Percentiles rank a stretch among this genome's conserved stretches.
Conservation (phyloP, 2,888 invertebrate genomes). For the Xestoiulus laeticollis region DNA sequence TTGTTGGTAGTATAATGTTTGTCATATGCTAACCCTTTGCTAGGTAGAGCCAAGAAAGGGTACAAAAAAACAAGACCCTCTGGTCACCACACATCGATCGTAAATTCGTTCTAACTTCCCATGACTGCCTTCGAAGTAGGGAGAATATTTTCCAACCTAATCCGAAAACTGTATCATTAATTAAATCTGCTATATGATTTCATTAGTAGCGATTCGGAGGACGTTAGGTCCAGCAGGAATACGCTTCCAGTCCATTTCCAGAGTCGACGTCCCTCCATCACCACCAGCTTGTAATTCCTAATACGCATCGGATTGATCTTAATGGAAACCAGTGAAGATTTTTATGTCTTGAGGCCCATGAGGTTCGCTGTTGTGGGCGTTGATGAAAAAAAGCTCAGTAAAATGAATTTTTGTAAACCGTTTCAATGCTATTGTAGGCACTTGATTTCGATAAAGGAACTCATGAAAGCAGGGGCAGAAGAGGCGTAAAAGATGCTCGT, state of each 20-base stretch:
- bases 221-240: background rate
- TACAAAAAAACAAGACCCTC: background rate
- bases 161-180: slow-evolving; percentile 28
- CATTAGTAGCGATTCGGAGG: background rate
- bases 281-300: background rate
- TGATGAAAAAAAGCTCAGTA: background rate
- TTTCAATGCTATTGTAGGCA: background rate
- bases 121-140: background rate
- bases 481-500: slow-evolving; percentile 15
- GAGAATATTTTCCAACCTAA: background rate
- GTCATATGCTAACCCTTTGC: too few species aligned
- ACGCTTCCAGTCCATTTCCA: background rate
- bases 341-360: slow-evolving; percentile 2
- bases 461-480: background rate
- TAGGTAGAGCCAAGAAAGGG: too few species aligned
- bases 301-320: slow-evolving; percentile 27
- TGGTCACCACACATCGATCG: background rate
- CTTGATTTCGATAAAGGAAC: background rate
- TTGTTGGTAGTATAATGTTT: too few species aligned
- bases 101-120: background rate
- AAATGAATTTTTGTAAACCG: slow-evolving; percentile 32
- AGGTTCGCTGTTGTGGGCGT: slow-evolving; percentile 3
- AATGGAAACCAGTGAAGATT: background rate
- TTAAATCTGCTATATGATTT: slow-evolving; percentile 27
- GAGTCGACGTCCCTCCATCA: background rate